Percentiles rank a stretch among this genome's conserved stretches.
These are phyloP conservation scores for Chymomyza fuscimana DNA, from an alignment of 2,888 invertebrate genomes.

Conservation along the genomic window DNA sequence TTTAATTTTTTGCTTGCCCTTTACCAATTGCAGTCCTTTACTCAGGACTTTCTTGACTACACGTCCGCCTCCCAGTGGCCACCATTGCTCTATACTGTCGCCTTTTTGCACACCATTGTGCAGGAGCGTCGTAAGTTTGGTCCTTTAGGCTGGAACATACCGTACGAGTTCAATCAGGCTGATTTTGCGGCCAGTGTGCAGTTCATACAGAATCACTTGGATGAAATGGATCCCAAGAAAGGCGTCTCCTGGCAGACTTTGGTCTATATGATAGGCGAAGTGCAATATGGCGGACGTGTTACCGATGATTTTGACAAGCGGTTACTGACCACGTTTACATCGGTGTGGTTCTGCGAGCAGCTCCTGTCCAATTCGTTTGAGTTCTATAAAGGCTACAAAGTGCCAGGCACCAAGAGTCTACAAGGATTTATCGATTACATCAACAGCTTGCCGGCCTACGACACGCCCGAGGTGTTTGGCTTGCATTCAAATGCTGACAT, in stretches of 20 bases:
- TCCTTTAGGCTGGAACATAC: slow-evolving; percentile 97
- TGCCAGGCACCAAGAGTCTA: slow-evolving; percentile 90
- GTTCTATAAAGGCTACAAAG: slow-evolving; percentile 95
- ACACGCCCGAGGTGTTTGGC: slow-evolving; percentile 98
- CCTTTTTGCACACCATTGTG: slow-evolving; percentile 96
- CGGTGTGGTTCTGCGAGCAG: slow-evolving; percentile 96
- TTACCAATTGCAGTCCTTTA: slow-evolving; percentile 69
- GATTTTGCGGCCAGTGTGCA: slow-evolving; percentile 97
- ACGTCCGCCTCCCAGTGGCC: slow-evolving; percentile 96
- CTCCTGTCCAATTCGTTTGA: slow-evolving; percentile 93
- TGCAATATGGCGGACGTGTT: slow-evolving; percentile 92
- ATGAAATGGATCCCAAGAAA: slow-evolving; percentile 97
- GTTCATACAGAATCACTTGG: slow-evolving; percentile 97
- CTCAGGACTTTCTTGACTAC: slow-evolving; percentile 94
- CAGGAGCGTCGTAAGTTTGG: slow-evolving; percentile 98
- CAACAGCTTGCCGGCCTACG: slow-evolving; percentile 89
- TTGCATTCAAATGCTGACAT: slow-evolving; percentile 97
- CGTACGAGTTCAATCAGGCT: slow-evolving; percentile 96
- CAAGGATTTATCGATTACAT: slow-evolving; percentile 92
- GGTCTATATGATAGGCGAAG: slow-evolving; percentile 98
- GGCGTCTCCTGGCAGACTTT: slow-evolving; percentile 98
- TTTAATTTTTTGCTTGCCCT: background rate
- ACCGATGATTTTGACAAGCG: slow-evolving; percentile 98
- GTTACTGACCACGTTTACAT: slow-evolving; percentile 93
- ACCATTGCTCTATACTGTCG: slow-evolving; percentile 94